Base-by-base conservation (phyloP, 2,113 vertebrate genomes). In the Petromus typicus region DNA sequence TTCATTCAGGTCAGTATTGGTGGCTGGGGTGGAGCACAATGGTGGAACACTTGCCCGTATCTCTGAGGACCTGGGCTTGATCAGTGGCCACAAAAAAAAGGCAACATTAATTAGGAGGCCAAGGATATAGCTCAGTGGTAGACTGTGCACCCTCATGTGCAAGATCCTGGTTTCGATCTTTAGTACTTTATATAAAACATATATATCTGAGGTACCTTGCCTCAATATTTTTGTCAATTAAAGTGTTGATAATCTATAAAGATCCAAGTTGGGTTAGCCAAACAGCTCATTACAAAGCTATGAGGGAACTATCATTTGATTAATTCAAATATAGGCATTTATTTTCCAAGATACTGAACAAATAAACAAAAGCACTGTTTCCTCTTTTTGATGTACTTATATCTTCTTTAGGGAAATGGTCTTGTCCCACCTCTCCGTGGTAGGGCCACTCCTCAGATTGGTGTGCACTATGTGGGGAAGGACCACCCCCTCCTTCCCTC, bases 291-390 rank as follows among this genome's bases (percentile, higher is more conserved):
- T 43, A 45, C 27, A 69, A 69, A 51, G 32, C 18, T 64, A 11
- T 27, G n/a, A 86, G 66, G 20, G 67, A 67, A 82, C 7, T 59
- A 20, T 32, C 12, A 66, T 61, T 61, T 48, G 73, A 67, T 85
- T 37, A 76, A 82, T 69, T 86, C 10, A 79, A 43, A 86, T 20
- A 32, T 3, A 73, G 34, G 69, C 30, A 54, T 83, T 82, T 91
- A 14, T 34, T 89, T 82, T 34, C 40, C 40, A 80, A 79, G 94
- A 84, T 84, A 75, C 75, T 84, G 63, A 95, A 79, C 16, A 66
- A 92, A 43, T 16, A 59, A 57, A 79, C 12, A 87, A 78, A 30
- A 71, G 61, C 22, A 73, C n/a, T n/a, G n/a, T n/a, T n/a, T n/a
- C 34, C 5, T 14, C 54, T 17, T 88, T 88, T 63, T 23, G 12